phyloP scores from a whole-genome alignment of 2,113 vertebrate species.

The Podocnemis expansa region DNA sequence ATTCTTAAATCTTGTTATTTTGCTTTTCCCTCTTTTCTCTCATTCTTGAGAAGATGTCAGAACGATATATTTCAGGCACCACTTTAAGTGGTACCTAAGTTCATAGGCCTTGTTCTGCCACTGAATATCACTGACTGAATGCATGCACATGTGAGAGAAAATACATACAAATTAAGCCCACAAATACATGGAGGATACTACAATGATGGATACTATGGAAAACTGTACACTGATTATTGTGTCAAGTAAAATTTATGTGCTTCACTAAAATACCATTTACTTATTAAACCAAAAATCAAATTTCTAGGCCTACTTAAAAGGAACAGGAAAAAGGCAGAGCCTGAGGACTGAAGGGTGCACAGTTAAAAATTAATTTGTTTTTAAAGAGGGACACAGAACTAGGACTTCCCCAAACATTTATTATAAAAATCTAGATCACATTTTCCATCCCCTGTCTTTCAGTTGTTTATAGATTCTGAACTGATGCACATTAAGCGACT shows the following conservation, averaged over 20 bases:
- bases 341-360: background rate
- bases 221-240: background rate
- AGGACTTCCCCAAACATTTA: background rate
- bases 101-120: background rate
- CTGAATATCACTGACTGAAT: background rate
- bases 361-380: background rate
- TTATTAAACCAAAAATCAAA: background rate
- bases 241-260: background rate
- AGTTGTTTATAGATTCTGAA: background rate
- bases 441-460: background rate
- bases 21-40: background rate
- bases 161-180: background rate
- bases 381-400: background rate
- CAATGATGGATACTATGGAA: rapidly evolving
- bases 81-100: background rate
- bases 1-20: background rate
- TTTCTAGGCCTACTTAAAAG: background rate
- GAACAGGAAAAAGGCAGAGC: background rate
- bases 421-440: background rate
- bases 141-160: background rate
- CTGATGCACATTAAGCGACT: background rate
- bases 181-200: background rate
- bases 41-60: background rate
- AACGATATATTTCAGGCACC: background rate
- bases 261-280: background rate